phyloP scores from a whole-genome alignment of 1,140 invertebrate genomes.

The Drosophila tsacasi region DNA sequence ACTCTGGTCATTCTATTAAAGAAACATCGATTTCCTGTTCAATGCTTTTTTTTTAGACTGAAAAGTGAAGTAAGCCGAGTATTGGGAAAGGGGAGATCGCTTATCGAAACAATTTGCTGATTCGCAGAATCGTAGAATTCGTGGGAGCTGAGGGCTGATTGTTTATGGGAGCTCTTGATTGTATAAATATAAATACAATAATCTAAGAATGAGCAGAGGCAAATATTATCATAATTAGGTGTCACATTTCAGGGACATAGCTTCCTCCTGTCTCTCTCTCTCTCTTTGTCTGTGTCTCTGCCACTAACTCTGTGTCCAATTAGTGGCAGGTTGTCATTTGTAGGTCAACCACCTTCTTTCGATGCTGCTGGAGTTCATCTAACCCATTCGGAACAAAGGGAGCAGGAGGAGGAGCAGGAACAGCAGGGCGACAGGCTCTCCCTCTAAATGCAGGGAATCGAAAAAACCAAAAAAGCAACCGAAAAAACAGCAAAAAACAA shows the following conservation, averaged over 20 bases:
- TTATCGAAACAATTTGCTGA: neutral
- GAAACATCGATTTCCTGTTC: neutral
- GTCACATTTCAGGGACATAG: constrained; percentile 1
- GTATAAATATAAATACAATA: neutral
- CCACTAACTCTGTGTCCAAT: neutral
- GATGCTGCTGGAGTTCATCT: constrained; percentile 12
- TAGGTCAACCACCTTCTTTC: constrained; percentile 14
- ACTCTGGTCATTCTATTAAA: neutral
- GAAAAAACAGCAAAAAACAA: constrained; percentile 52
- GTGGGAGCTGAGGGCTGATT: neutral
- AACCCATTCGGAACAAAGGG: constrained; percentile 18
- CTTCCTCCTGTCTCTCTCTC: neutral
- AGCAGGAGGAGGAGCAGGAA: too few relatives aligned
- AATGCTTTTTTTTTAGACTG: neutral
- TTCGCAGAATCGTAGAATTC: neutral
- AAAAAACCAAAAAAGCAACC: constrained; percentile 62
- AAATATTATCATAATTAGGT: constrained; percentile 13
- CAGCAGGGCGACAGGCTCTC: neutral
- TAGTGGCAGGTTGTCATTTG: constrained; percentile 16
- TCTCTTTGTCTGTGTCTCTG: neutral
- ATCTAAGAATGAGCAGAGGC: neutral
- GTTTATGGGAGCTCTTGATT: neutral
- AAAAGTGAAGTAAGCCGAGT: neutral
- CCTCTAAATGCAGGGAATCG: constrained; percentile 58
- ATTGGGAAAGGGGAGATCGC: neutral